Base-by-base conservation (phyloP, 2,797 vertebrate species). In the Orestias chungarensis region DNA sequence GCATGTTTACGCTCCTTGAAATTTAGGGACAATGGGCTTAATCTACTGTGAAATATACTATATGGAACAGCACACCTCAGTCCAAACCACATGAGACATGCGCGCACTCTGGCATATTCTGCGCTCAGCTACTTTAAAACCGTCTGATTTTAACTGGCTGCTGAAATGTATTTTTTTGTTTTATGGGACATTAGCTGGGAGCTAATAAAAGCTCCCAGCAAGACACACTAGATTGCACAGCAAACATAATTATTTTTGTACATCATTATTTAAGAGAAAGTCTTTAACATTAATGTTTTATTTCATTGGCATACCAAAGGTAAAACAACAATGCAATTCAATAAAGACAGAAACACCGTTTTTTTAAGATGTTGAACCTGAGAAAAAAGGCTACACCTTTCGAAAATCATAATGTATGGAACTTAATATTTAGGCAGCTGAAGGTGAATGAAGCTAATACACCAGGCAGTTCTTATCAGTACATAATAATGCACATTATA, bases 11-110 rank as follows among this genome's bases (percentile, higher is more conserved):
- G 86, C 89, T 87, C 74, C 75, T 81, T 72, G 77, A 90, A 75
- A 87, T 86, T 85, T 83, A 88, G 74, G 87, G 76, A 92, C 91
- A 91, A 91, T 85, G 86, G 84, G 66, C 74, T 87, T 90, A 92
- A 91, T 91, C 90, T 85, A 54, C 81, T 90, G 89, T 89, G 87
- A 91, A 89, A 89, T 83, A 76, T 71, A 70, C 75, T 76, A 81
- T 82, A 78, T 82, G 82, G 47, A 78, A 64, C 73, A 44, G 67
- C 55, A 70, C 77, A 84, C 82, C 70, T 89, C 55, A 40, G 73
- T 80, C 38, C 72, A 73, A 82, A 83, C 85, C 83, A 82, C 81
- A 68, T 57, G 55, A 85, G 76, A 75, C 75, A 84, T 72, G 38
- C 68, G 29, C 29, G 23, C 33, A n/a, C 54, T 71, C 12, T 55